These are phyloP conservation scores for Probaryconus sp. DNA, from an alignment of 1,140 invertebrate species.

Conservation along the genomic window DNA sequence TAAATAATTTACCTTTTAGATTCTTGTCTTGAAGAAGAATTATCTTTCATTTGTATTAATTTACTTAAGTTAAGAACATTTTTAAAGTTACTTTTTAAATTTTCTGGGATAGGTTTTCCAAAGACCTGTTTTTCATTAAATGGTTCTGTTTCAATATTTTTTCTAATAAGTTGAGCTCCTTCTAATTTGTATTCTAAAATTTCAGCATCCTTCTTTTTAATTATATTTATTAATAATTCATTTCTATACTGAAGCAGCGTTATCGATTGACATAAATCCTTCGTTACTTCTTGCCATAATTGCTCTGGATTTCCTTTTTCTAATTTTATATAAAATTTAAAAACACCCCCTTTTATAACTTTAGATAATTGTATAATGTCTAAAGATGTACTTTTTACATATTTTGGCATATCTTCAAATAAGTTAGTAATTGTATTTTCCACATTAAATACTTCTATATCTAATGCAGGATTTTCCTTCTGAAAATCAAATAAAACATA, in stretches of 20 bases:
- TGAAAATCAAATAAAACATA: constrained; percentile 45
- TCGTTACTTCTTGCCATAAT: constrained; percentile 66
- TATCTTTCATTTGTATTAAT: no score
- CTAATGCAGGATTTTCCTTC: constrained; percentile 67
- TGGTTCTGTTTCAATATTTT: constrained; percentile 66
- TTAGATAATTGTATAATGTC: constrained; percentile 60
- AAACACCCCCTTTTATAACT: constrained; percentile 59
- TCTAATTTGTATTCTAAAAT: constrained; percentile 72
- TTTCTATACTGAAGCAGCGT: constrained; percentile 60
- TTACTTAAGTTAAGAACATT: no score
- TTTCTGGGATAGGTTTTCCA: no score
- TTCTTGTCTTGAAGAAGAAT: no score
- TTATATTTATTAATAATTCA: constrained; percentile 61
- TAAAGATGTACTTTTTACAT: constrained; percentile 32
- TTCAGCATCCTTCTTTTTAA: constrained; percentile 71
- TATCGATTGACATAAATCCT: constrained; percentile 62
- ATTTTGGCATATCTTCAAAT: constrained; percentile 59
- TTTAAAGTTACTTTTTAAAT: no score
- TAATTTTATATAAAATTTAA: constrained; percentile 68
- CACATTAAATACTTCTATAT: constrained; percentile 59
- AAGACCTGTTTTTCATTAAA: constrained; percentile 66
- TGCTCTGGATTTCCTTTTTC: constrained; percentile 57
- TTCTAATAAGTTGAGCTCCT: constrained; percentile 69
- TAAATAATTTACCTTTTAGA: no score
- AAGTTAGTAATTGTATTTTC: constrained; percentile 58